A percentile compares a stretch with the other conserved stretches of the same genome.
phyloP scores from a whole-genome alignment of 2,113 vertebrate genomes.

The Alectura lathami region DNA sequence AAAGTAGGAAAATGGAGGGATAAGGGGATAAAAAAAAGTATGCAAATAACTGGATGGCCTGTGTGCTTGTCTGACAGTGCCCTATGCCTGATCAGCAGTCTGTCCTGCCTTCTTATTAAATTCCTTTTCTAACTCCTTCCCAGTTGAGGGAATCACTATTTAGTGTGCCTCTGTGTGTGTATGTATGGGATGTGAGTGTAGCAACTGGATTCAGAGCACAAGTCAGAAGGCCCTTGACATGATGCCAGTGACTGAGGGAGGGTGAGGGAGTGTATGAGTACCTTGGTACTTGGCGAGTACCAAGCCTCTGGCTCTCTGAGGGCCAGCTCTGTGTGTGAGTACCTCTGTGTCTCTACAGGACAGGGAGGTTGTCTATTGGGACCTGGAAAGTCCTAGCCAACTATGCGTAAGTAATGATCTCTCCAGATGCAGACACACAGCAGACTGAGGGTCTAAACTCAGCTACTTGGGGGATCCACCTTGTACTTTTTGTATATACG shows the following conservation, averaged over 20 bases:
- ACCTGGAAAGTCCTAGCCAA: background rate
- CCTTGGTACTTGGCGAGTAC: too few species aligned
- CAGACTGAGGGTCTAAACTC: background rate
- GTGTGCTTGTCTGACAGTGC: background rate
- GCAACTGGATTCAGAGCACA: background rate
- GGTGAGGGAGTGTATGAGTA: background rate
- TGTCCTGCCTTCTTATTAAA: background rate
- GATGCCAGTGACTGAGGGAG: background rate
- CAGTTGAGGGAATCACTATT: background rate
- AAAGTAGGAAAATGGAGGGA: background rate
- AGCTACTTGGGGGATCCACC: background rate
- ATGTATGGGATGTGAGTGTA: background rate
- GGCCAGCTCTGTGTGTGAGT: background rate
- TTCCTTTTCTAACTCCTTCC: background rate
- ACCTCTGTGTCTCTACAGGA: background rate
- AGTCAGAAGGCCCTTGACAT: background rate
- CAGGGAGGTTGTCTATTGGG: fast-evolving
- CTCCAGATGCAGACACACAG: background rate
- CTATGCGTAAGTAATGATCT: background rate
- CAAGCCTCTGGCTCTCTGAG: too few species aligned
- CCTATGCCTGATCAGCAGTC: fast-evolving
- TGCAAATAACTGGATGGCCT: background rate
- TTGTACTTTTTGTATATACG: fast-evolving
- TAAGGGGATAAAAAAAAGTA: background rate
- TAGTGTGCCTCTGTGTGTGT: fast-evolving